phyloP scores from a whole-genome alignment of 2,113 vertebrate genomes.

The Engystomops pustulosus region DNA sequence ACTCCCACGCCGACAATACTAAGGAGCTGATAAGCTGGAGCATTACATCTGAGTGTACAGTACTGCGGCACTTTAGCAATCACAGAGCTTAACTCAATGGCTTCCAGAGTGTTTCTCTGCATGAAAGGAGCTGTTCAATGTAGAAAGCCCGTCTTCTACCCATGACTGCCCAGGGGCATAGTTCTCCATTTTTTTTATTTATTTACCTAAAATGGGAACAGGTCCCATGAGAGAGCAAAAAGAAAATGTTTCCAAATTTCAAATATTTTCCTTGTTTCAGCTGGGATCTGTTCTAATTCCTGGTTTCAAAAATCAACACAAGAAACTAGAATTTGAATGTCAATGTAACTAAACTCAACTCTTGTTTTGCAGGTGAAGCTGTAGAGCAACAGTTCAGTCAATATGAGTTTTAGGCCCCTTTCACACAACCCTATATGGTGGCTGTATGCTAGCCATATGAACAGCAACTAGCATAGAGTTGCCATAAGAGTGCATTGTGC shows the following conservation, averaged over 20 bases:
- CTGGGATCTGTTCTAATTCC: neutral
- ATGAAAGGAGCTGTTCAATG: neutral
- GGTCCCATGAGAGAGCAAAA: neutral
- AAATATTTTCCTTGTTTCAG: neutral
- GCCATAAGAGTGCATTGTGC: too few species aligned
- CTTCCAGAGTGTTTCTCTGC: neutral
- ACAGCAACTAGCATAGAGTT: too few species aligned
- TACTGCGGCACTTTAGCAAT: neutral
- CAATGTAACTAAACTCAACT: too few species aligned
- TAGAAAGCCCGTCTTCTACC: too few species aligned
- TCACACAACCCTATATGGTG: too few species aligned
- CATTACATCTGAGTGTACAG: constrained; percentile 22
- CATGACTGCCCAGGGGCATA: too few species aligned
- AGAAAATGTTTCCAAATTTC: neutral
- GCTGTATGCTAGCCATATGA: too few species aligned
- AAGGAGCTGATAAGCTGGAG: constrained; percentile 38
- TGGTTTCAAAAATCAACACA: neutral
- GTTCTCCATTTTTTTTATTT: neutral
- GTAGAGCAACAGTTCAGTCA: too few species aligned
- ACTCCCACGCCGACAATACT: constrained; percentile 53
- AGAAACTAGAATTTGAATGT: neutral
- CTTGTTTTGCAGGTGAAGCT: too few species aligned
- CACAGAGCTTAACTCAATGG: constrained; percentile 1
- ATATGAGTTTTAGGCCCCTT: too few species aligned
- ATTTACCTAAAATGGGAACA: neutral